Evolutionary conservation across 1,140 invertebrate genomes (phyloP).

Genomic region (Yoshiicerus persimilis): DNA sequence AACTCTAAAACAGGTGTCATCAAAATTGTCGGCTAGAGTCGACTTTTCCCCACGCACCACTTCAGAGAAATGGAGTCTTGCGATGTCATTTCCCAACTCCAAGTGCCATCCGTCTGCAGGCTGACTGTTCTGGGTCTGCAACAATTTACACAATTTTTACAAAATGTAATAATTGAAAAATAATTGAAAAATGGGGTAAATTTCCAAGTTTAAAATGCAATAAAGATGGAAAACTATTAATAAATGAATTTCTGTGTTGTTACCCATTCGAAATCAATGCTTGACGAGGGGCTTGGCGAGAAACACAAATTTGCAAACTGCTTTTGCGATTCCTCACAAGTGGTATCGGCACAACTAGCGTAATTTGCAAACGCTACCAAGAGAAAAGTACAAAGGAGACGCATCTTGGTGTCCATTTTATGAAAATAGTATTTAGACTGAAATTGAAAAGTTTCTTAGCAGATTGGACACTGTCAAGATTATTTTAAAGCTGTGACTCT

Average conservation of each 20-base stretch:
- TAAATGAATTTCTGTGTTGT: background rate
- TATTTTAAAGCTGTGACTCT: no score
- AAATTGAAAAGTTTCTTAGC: no score
- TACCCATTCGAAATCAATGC: background rate
- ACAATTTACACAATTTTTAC: background rate
- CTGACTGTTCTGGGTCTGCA: background rate
- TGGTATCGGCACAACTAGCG: background rate
- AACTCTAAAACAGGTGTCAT: background rate
- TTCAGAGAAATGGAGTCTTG: background rate
- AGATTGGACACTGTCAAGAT: no score
- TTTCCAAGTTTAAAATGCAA: no score
- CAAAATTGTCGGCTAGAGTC: background rate
- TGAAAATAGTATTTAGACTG: no score
- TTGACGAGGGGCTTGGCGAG: background rate
- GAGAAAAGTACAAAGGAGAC: no score
- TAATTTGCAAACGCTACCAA: no score
- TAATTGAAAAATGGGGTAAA: background rate
- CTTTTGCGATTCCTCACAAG: background rate
- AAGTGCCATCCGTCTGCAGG: background rate
- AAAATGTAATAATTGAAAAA: background rate
- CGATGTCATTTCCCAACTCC: background rate
- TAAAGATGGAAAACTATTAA: no score
- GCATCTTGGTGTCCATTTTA: no score
- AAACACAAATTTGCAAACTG: background rate
- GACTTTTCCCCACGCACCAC: background rate